Evolutionary conservation across 2,113 vertebrate species (phyloP), one percentile per base, ranked within the genome.

Genomic region (Rutilus rutilus): DNA sequence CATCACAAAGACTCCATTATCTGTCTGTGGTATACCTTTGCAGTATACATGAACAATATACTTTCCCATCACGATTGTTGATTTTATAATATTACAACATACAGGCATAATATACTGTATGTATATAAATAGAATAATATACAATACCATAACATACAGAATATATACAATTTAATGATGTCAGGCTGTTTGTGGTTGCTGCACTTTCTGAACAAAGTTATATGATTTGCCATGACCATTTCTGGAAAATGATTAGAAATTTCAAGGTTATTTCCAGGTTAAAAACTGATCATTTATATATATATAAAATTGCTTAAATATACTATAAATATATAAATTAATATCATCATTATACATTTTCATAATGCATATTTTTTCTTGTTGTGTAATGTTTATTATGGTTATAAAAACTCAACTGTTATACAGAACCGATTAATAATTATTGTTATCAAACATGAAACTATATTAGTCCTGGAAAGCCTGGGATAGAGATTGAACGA

Each of bases 1-100:
- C 17, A 45, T 54, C 62, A 74, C 86, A 75, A 81, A 86, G 52
- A 81, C 76, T 5, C 42, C 60, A 82, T 82, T 82, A 82, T 82
- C 60, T 82, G 60, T 23, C 60, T 50, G 77, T 25, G 59, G 42
- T 30, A 23, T 67, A 8, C 39, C 30, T 8, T 19, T 9, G 23
- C 4, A 0, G 21, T 39, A 25, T 42, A 39, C 6, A 9, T 17
- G n/a, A 75, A 50, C 42, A 50, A 75, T 17, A 47, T 47, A 17
- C 23, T 75, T 71, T 47, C 12, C 11, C 39, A 74, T 25, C 9
- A 71, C 1, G 9, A 71, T 2, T 39, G 33, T 39, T 71, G 19
- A 71, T n/a, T 73, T 73, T 6, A 42, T 71, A 5, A 42, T 42
- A 12, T 5, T 42, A 71, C 23, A 36, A 36, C 10, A 36, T 10